Evolutionary conservation across 2,888 invertebrate species (phyloP).

Genomic region (Bimastos eiseni): DNA sequence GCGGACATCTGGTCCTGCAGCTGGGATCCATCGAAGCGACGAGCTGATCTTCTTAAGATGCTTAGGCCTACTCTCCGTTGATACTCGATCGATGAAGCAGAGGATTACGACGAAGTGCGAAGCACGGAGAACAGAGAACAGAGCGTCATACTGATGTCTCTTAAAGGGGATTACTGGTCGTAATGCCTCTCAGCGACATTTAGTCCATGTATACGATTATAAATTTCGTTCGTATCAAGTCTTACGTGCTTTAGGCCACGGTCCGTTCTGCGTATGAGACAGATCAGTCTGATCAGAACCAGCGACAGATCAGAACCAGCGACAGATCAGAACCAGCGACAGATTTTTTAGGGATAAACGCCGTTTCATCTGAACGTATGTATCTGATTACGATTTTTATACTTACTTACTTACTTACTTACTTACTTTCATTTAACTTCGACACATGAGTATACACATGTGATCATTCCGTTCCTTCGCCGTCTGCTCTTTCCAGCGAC

Average conservation of each 20-base stretch:
- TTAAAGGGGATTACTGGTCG: background rate
- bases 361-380: background rate
- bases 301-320: background rate
- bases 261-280: background rate
- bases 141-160: background rate
- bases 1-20: background rate
- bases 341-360: too few species aligned
- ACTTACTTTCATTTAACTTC: too few species aligned
- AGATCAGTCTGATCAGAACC: too few species aligned
- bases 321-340: too few species aligned
- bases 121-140: background rate
- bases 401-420: too few species aligned
- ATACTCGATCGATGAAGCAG: background rate
- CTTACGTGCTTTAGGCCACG: background rate
- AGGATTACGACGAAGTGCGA: background rate
- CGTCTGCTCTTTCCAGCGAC: too few species aligned
- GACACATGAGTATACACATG: too few species aligned
- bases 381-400: background rate
- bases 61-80: background rate
- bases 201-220: background rate
- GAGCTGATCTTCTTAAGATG: too few species aligned
- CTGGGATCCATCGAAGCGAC: background rate
- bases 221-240: background rate
- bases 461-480: too few species aligned
- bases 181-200: background rate